Evolutionary conservation across 2,797 vertebrate species (phyloP), one percentile per base, ranked within the genome.

Genomic region (Gymnodraco acuticeps): DNA sequence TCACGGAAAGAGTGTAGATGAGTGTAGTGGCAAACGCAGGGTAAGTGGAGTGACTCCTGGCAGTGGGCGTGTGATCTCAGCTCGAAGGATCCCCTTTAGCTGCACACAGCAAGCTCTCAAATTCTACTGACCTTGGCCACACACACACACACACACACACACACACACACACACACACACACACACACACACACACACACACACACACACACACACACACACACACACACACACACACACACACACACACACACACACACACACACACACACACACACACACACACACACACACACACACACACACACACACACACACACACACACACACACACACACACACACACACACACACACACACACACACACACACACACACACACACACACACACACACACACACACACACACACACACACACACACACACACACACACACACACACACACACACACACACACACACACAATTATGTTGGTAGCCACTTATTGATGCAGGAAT

Each of bases 401-500:
- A 70, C 19, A 51, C 53, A 53, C 47, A 68, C 50, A 69, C 53
- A 75, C 59, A 62, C 64, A 68, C 11, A 61, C 14, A 10, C 65
- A 45, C 13, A 27, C 51, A 67, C 5, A 38, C 41, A 58, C 23
- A 70, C 19, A 51, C 53, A 53, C 47, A 45, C 13, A 27, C 51
- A 67, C 5, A 38, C 41, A 58, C 33, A 70, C 19, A 51, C 53
- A 53, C 47, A 68, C 50, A 69, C 53, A 75, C 59, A 62, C 64
- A 68, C 11, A 61, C 14, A 10, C 64, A 53, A 53, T 84, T 77
- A 64, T 64, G 79, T 73, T 71, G 2, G 11, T 20, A 68, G 75
- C 65, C 75, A 75, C 84, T 89, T 74, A 77, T 69, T 85, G 73
- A 73, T 42, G 80, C 33, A 88, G 87, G 91, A 93, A 93, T 92